Conservation (phyloP, 1,140 invertebrate genomes). For the Daktulosphaira vitifoliae region DNA sequence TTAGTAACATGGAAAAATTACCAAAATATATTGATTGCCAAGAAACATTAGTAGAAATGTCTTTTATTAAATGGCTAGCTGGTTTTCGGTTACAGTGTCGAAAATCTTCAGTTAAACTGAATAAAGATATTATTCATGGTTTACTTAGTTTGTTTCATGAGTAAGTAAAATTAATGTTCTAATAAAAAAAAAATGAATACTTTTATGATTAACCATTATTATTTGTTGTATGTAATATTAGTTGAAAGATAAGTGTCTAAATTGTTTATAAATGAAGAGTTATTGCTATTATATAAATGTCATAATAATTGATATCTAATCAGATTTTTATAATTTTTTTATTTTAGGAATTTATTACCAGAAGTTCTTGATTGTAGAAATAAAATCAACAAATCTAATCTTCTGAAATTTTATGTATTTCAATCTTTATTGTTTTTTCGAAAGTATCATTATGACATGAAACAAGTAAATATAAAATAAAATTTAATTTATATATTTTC, state of each 20-base stretch:
- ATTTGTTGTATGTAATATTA: too few relatives aligned
- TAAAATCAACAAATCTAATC: constrained; percentile 21
- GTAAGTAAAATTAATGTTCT: background rate
- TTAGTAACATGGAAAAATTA: background rate
- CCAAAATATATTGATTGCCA: constrained; percentile 26
- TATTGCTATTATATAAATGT: too few relatives aligned
- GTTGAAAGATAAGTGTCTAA: too few relatives aligned
- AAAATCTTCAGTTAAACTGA: background rate
- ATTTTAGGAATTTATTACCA: constrained; percentile 7
- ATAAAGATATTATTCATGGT: background rate
- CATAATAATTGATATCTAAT: too few relatives aligned
- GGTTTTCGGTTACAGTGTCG: constrained; percentile 22
- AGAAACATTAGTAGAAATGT: constrained; percentile 22
- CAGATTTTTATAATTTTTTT: too few relatives aligned
- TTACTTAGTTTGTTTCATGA: constrained; percentile 11
- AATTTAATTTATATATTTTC: too few relatives aligned
- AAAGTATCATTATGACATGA: background rate
- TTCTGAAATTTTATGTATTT: constrained; percentile 13
- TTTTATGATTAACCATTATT: too few relatives aligned
- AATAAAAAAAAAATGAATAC: too few relatives aligned
- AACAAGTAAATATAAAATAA: too few relatives aligned
- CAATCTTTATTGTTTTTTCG: constrained; percentile 8
- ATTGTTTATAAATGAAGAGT: too few relatives aligned
- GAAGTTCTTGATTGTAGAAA: constrained; percentile 24
- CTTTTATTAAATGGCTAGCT: constrained; percentile 26